These are phyloP conservation scores for Otolemur crassicaudatus DNA, from an alignment of 2,797 vertebrate species.

Conservation along the genomic window DNA sequence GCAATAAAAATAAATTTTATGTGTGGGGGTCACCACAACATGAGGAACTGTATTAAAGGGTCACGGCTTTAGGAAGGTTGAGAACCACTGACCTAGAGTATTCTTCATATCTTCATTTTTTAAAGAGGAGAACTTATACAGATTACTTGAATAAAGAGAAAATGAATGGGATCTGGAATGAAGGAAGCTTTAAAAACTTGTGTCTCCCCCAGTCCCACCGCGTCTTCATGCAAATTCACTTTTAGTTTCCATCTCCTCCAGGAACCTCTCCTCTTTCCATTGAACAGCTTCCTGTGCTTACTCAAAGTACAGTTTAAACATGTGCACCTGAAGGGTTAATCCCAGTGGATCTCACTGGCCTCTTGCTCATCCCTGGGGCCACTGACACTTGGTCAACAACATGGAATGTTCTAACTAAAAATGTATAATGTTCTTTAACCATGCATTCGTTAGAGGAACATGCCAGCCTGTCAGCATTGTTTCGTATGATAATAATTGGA, in stretches of 20 bases:
- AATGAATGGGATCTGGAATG: background rate
- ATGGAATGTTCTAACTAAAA: constrained; percentile 10
- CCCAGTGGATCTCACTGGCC: background rate
- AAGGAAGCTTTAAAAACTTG: background rate
- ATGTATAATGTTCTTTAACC: background rate
- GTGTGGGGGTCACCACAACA: too few species aligned
- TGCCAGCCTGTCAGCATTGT: background rate
- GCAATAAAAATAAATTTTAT: too few species aligned
- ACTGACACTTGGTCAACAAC: background rate
- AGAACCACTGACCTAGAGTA: too few species aligned
- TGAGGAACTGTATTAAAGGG: too few species aligned
- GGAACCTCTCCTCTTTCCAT: background rate
- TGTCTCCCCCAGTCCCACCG: background rate
- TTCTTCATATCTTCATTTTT: constrained; percentile 10
- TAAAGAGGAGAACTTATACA: background rate
- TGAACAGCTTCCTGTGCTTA: background rate
- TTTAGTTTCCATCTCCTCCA: background rate
- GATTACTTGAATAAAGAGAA: background rate
- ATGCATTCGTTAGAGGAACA: background rate
- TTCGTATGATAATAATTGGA: constrained; percentile 48
- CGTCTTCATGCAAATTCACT: background rate
- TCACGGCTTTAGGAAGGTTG: too few species aligned
- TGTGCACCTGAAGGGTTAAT: background rate
- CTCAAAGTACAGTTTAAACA: background rate
- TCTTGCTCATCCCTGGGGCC: background rate